These are phyloP conservation scores for Pogonomyrmex barbatus DNA, from an alignment of 1,140 invertebrate species.

Conservation along the genomic window DNA sequence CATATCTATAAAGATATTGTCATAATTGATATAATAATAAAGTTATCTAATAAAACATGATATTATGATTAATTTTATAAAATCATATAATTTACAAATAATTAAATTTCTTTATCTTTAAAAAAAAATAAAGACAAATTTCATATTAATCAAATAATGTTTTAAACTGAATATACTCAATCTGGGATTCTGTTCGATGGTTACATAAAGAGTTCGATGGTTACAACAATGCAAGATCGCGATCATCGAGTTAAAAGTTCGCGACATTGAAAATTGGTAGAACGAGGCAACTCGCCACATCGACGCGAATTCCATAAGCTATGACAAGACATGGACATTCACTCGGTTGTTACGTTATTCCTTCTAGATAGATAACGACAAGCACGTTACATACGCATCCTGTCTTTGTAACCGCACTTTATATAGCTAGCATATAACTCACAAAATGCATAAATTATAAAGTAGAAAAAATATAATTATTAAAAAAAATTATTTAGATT, in stretches of 20 bases:
- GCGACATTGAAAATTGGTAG: conserved; percentile 45
- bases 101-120: background rate
- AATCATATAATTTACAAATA: background rate
- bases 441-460: conserved; percentile 30
- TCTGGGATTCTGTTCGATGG: background rate
- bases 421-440: conserved; percentile 38
- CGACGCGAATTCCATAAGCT: background rate
- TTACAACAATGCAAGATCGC: background rate
- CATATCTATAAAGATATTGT: background rate
- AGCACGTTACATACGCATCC: conserved; percentile 16
- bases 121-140: background rate
- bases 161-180: background rate
- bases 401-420: conserved; percentile 65
- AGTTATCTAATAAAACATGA: background rate
- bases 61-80: background rate
- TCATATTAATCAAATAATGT: background rate
- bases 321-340: conserved; percentile 14
- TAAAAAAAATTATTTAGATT: conserved; percentile 3
- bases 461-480: background rate
- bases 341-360: conserved; percentile 48
- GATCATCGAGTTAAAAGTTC: conserved; percentile 39
- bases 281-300: conserved; percentile 10
- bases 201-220: conserved; percentile 28
- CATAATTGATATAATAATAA: background rate
- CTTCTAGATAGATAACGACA: conserved; percentile 11